These are phyloP conservation scores for Ormyrus thymus DNA, from an alignment of 2,888 invertebrate species.

Conservation along the genomic window DNA sequence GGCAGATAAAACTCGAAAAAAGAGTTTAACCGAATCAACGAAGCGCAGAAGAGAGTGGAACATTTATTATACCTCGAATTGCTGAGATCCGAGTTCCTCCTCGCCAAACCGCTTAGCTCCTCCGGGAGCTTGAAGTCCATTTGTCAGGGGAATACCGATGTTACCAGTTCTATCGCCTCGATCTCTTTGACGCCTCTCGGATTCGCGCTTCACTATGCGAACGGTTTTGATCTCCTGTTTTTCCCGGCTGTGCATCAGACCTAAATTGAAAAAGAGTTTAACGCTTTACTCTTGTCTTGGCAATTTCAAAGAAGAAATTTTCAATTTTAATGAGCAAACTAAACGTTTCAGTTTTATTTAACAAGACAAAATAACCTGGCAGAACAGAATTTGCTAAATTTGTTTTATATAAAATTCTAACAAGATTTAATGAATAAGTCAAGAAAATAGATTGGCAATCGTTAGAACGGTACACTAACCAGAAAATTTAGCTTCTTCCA, in stretches of 20 bases:
- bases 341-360: too few relatives aligned
- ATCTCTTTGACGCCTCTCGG: slow-evolving; percentile 89
- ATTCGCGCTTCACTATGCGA: slow-evolving; percentile 93
- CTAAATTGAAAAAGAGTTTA: neutral
- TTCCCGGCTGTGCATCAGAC: slow-evolving; percentile 80
- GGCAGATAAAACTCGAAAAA: slow-evolving; percentile 17
- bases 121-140: slow-evolving; percentile 66
- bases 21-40: slow-evolving; percentile 1
- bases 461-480: slow-evolving; percentile 27
- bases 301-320: too few relatives aligned
- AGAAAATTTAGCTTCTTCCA: slow-evolving; percentile 65
- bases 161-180: slow-evolving; percentile 80
- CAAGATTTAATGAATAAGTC: too few relatives aligned
- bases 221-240: slow-evolving; percentile 95
- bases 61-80: slow-evolving; percentile 63
- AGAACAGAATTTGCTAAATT: too few relatives aligned
- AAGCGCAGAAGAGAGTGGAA: slow-evolving; percentile 12
- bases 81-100: slow-evolving; percentile 66
- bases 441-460: too few relatives aligned
- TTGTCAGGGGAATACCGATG: slow-evolving; percentile 69
- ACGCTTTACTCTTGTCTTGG: neutral
- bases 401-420: too few relatives aligned
- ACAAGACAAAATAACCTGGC: too few relatives aligned
- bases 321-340: too few relatives aligned
- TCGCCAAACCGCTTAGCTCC: slow-evolving; percentile 67